Evolutionary conservation across 2,888 invertebrate genomes (phyloP).

Genomic region (Lasioglossum villosulum): DNA sequence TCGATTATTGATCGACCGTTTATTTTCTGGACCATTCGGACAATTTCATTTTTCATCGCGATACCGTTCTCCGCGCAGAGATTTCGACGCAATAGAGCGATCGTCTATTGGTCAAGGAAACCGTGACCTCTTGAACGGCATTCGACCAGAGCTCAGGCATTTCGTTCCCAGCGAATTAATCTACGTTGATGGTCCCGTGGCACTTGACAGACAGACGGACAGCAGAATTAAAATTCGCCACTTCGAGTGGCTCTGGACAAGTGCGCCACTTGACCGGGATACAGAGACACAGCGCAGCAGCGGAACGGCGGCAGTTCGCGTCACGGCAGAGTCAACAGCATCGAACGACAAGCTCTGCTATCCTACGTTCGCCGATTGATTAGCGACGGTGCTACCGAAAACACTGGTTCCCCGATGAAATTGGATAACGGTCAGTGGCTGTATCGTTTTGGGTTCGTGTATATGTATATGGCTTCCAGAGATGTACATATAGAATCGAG

Average conservation of each 20-base stretch:
- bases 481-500: neutral
- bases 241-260: neutral
- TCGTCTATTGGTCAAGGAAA: neutral
- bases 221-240: constrained; percentile 8
- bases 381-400: constrained; percentile 5
- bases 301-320: neutral
- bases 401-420: constrained; percentile 6
- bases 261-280: constrained; percentile 6
- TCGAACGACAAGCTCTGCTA: neutral
- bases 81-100: neutral
- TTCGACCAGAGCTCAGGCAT: neutral
- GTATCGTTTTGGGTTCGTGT: neutral
- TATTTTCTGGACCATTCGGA: neutral
- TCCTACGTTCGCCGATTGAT: neutral
- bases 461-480: neutral
- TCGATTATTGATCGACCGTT: neutral
- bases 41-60: neutral
- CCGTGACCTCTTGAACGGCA: neutral
- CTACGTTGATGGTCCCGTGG: neutral
- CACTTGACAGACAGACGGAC: constrained; percentile 1
- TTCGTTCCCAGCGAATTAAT: constrained; percentile 3
- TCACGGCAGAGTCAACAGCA: neutral
- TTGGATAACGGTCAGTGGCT: neutral
- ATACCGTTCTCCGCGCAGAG: neutral
- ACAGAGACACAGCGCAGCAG: neutral